phyloP scores from a whole-genome alignment of 2,888 invertebrate genomes.

The Drosophila meridiana region DNA sequence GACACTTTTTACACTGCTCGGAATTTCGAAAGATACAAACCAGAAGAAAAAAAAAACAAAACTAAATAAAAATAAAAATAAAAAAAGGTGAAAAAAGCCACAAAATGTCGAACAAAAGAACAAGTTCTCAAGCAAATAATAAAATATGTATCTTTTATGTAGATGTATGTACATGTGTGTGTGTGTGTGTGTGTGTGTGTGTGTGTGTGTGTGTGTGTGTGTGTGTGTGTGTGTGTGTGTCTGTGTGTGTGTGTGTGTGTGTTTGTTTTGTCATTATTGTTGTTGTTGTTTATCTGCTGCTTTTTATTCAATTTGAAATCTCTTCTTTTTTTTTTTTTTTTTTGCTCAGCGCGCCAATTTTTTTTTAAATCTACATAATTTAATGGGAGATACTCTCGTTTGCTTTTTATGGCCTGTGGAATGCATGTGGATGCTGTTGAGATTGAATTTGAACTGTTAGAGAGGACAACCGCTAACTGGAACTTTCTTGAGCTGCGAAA shows the following conservation, averaged over 20 bases:
- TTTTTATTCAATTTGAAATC: conserved; percentile 56
- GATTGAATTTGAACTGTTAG: not conserved
- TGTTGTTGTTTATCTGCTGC: conserved; percentile 28
- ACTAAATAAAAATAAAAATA: conserved; percentile 10
- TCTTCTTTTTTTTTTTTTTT: not conserved
- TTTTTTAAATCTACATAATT: conserved; percentile 68
- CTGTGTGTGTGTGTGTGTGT: not conserved
- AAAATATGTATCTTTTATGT: conserved; percentile 50
- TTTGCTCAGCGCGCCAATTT: conserved; percentile 41
- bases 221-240: not conserved
- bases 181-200: not conserved
- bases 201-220: not conserved
- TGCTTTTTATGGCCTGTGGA: conserved; percentile 36
- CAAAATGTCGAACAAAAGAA: conserved; percentile 59
- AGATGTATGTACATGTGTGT: not conserved
- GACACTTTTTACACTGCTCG: conserved; percentile 23
- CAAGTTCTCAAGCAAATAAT: conserved; percentile 74
- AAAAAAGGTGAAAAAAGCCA: conserved; percentile 35
- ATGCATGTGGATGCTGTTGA: conserved; percentile 31
- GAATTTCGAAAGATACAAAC: conserved; percentile 19
- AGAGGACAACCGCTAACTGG: conserved; percentile 9
- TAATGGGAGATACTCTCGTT: conserved; percentile 24
- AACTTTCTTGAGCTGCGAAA: conserved; percentile 49
- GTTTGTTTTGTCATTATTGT: conserved; percentile 4
- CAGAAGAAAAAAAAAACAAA: not conserved